Base-by-base conservation (phyloP, 1,140 invertebrate genomes). In the Gonioctena quinquepunctata region DNA sequence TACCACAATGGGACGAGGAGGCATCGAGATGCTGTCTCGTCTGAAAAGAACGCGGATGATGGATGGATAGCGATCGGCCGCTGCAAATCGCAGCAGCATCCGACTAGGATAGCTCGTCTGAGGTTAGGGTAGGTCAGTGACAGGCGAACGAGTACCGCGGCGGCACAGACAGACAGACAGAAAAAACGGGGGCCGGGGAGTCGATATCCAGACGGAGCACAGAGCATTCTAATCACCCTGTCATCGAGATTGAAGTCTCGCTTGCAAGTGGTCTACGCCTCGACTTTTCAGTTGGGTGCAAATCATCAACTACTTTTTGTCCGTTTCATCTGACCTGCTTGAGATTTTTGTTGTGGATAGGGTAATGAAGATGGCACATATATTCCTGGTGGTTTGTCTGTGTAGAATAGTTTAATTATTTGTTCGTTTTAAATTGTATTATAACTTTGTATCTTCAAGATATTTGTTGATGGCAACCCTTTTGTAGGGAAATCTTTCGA, bases 71-170 rank as follows among this genome's bases (percentile, higher is more conserved):
- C 33, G 33, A 13, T 42, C 16, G 11, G 11, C 13, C 33, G 33
- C 33, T 42, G 33, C 33, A 42, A 42, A 42, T 42, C 33, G 33
- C 33, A 42, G n/a, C n/a, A n/a, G n/a, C n/a, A n/a, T n/a, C n/a
- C n/a, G 33, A 42, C 33, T 42, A 42, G 33, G 33, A 2, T 42
- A 42, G 33, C 33, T 54, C 52, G 18, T 54, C 19, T 54, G 52
- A 22, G 52, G 52, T 54, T 54, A 54, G 52, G 52, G 19, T 23
- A 54, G 52, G 52, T 54, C 52, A 54, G 52, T 54, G 52, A 54
- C 52, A 54, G 52, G 18, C 52, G 52, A 54, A 21, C 52, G 52
- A 23, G 52, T 54, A 54, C 52, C 22, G 52, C 13, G 8, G 52
- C 13, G 11, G n/a, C 19, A 11, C 13, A 18, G 18, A 23, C 18